Conservation (phyloP, 1,140 invertebrate genomes). For the Papilio aristodemus region DNA sequence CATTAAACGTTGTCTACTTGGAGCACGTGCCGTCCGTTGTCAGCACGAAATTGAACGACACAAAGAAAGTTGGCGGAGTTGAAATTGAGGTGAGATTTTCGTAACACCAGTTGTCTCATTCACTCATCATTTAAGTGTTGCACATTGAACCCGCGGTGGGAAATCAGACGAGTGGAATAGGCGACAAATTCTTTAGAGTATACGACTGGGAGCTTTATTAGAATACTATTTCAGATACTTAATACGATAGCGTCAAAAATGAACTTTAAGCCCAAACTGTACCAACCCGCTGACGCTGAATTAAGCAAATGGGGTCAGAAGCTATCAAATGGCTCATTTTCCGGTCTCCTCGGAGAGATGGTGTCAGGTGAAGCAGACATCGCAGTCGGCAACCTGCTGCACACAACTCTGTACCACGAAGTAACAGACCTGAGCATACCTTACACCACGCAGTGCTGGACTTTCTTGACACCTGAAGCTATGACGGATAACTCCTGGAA, state of each 20-base stretch:
- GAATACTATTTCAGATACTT: conserved; percentile 82
- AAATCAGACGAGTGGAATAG: no score
- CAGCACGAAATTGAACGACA: conserved; percentile 66
- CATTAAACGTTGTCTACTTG: conserved; percentile 83
- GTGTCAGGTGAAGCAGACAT: conserved; percentile 84
- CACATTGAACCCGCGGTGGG: no score
- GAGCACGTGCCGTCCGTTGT: conserved; percentile 87
- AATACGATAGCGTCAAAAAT: conserved; percentile 84
- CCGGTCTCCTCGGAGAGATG: conserved; percentile 87
- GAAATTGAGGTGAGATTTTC: conserved; percentile 58
- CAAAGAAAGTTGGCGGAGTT: conserved; percentile 84
- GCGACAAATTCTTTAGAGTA: no score
- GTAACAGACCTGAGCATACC: conserved; percentile 88
- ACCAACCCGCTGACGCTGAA: conserved; percentile 82
- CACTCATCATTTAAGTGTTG: no score
- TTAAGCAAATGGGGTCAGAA: conserved; percentile 84
- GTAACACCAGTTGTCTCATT: no score
- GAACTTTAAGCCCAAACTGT: conserved; percentile 85
- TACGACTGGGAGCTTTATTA: no score
- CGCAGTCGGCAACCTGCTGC: conserved; percentile 88
- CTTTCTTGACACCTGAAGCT: conserved; percentile 90
- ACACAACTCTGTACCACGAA: conserved; percentile 84
- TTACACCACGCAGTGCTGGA: conserved; percentile 89
- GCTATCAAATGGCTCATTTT: conserved; percentile 82
- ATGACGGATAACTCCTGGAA: conserved; percentile 90